Evolutionary conservation across 2,113 vertebrate genomes (phyloP).

Genomic region (Puma concolor): DNA sequence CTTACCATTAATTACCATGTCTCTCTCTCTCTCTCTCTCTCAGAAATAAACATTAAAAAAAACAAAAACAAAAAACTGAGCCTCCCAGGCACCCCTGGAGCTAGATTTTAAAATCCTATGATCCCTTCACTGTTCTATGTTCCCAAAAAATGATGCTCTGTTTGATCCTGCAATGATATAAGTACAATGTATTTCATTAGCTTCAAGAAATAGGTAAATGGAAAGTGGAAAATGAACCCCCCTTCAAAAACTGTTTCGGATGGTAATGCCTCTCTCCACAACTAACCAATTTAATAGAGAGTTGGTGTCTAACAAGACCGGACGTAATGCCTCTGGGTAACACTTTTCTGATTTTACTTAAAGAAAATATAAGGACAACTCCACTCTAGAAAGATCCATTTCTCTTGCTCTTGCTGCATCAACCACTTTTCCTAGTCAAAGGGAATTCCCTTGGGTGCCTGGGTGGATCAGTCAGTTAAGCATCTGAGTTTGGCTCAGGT

Average conservation of each 20-base stretch:
- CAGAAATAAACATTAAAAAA: too few species aligned
- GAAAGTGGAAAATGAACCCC: background rate
- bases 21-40: too few species aligned
- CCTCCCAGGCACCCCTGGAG: background rate
- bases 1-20: too few species aligned
- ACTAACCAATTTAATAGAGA: background rate
- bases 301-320: background rate
- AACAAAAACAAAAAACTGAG: too few species aligned
- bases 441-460: background rate
- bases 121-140: background rate
- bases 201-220: slow-evolving; percentile 1
- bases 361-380: background rate
- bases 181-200: background rate
- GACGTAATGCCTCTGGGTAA: background rate
- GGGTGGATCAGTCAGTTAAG: too few species aligned
- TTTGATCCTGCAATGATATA: background rate
- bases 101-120: background rate
- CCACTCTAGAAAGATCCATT: background rate
- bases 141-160: background rate
- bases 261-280: background rate
- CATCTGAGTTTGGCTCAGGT: too few species aligned
- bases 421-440: background rate
- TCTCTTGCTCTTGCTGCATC: background rate
- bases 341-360: background rate
- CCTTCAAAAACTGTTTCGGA: background rate